Evolutionary conservation across 23 tunicate species (phyloP), one percentile per base, ranked within the genome.

Genomic region (Styela clava): DNA sequence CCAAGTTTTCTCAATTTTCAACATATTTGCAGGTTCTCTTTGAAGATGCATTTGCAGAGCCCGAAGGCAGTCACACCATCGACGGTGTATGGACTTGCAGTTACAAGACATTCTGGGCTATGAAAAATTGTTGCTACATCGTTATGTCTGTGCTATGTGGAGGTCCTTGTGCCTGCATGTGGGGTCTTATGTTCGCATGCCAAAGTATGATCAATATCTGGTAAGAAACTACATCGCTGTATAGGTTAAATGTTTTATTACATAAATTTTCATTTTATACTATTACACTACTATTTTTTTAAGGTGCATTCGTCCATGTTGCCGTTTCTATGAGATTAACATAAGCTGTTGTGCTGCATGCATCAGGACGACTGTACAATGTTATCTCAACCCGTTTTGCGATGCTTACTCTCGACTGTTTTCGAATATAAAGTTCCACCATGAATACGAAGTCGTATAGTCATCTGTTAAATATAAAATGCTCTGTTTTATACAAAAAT

Each of bases 41-140:
- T 30, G 94, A 88, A 67, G 94, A 88, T 72, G 70, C 94, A 2
- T 88, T 88, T 28, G 94, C 88, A 29, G 94, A 88, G 33, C 94
- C 94, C 9, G 94, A 88, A 25, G 88, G 94, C 29, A 88, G 85
- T 23, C 94, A 84, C 88, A 64, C 70, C 31, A 70, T 77, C 25
- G 79, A 88, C 51, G 94, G 88, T 24, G 88, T 83, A 12, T 88
- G 94, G 94, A 24, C 67, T 5, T 88, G 94, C 69, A 78, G 81
- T 31, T 88, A 84, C 79, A 83, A 69, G 26, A 88, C 94, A 27
- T 88, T 78, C 64, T 24, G 63, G n/a, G 86, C 85, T 51, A 25
- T 81, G 2, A 88, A 88, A 52, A 79, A 36, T 9, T 88, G 88
- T 62, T 88, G 94, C 35, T 88, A 88, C 81, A 78, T 88, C 56